Evolutionary conservation across 2,113 vertebrate species (phyloP).

Genomic region (Bubo bubo): DNA sequence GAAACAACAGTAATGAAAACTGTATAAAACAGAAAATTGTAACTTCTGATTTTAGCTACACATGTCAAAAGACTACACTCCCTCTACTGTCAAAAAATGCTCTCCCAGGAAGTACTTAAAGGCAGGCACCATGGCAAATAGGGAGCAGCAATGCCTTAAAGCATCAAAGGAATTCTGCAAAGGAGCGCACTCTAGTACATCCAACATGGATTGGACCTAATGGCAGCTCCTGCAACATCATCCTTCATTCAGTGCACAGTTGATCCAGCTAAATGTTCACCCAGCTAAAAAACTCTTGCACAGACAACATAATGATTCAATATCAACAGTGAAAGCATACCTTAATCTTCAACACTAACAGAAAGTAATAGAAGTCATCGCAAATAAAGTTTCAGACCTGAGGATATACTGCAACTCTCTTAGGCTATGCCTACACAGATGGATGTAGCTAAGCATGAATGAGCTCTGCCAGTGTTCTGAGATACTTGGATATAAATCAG

Average conservation of each 20-base stretch:
- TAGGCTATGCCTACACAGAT: background rate
- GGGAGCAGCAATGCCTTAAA: background rate
- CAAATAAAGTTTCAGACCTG: background rate
- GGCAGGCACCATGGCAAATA: background rate
- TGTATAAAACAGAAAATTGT: background rate
- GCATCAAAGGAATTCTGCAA: background rate
- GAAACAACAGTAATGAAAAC: background rate
- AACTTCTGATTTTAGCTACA: background rate
- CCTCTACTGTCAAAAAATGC: background rate
- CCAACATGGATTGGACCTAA: background rate
- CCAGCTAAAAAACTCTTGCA: background rate
- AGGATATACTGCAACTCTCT: background rate
- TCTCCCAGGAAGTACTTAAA: background rate
- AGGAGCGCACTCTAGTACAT: background rate
- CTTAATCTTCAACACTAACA: background rate
- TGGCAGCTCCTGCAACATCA: background rate
- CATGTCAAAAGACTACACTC: background rate
- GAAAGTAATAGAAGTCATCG: background rate
- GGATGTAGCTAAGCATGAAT: background rate
- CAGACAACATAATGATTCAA: background rate
- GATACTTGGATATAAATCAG: background rate
- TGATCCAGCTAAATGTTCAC: background rate
- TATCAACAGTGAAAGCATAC: background rate
- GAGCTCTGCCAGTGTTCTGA: background rate
- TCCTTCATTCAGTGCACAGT: background rate